phyloP scores from a whole-genome alignment of 2,113 vertebrate species.

The Silurus asotus region DNA sequence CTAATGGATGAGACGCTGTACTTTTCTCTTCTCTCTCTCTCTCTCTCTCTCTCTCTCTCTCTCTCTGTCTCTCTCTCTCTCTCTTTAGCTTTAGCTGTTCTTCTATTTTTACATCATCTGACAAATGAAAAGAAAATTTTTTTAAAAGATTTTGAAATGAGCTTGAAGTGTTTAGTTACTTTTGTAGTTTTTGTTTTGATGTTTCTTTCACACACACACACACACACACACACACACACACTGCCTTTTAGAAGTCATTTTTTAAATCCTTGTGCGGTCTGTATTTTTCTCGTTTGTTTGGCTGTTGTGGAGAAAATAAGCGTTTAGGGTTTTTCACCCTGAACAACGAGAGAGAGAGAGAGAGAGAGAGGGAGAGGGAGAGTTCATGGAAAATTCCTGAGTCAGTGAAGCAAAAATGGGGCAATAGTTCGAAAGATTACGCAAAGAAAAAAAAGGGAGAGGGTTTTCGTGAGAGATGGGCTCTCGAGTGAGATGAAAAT shows the following conservation, averaged over 20 bases:
- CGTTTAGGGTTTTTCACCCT: background rate
- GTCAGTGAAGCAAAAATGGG: slow-evolving; percentile 9
- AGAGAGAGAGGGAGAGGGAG: too few relatives aligned
- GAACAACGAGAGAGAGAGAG: background rate
- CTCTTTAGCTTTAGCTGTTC: too few relatives aligned
- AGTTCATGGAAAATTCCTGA: slow-evolving; percentile 38
- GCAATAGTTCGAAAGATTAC: background rate
- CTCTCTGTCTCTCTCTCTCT: too few relatives aligned
- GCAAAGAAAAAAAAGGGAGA: background rate
- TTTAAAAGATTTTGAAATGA: too few relatives aligned
- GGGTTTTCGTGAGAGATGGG: background rate
- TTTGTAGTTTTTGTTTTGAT: too few relatives aligned
- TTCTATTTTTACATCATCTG: too few relatives aligned
- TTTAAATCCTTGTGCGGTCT: background rate
- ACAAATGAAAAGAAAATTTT: too few relatives aligned
- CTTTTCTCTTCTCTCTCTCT: background rate
- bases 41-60: too few relatives aligned
- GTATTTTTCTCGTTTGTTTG: background rate
- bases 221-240: too few relatives aligned
- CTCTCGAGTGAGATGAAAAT: background rate
- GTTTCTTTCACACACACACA: too few relatives aligned
- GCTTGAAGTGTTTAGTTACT: too few relatives aligned
- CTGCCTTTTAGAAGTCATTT: background rate
- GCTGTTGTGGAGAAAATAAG: background rate
- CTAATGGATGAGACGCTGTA: background rate